A percentile compares a stretch with the other conserved stretches of the same genome.
Evolutionary conservation across 1,140 invertebrate genomes (phyloP).

Genomic region (Trachelipus rathkii): DNA sequence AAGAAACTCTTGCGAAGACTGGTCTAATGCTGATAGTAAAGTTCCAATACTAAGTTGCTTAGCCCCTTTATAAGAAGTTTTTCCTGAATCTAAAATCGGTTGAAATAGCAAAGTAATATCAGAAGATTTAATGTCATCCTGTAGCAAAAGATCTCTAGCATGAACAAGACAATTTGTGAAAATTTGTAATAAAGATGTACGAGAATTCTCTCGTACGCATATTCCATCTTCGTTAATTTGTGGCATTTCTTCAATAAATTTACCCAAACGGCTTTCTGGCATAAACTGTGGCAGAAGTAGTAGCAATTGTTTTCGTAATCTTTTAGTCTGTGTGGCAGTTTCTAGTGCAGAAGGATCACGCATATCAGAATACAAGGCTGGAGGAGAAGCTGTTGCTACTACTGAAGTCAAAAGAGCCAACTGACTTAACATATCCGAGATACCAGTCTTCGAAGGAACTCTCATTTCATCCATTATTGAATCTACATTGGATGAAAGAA

Average conservation of each 20-base stretch:
- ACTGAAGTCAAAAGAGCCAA: background rate
- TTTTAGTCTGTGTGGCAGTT: background rate
- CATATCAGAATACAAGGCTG: background rate
- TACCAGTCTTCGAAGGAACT: constrained; percentile 53
- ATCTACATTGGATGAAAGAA: constrained; percentile 73
- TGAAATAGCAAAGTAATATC: background rate
- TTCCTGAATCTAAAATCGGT: background rate
- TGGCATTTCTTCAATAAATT: constrained; percentile 5
- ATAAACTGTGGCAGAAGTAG: background rate
- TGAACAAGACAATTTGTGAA: background rate
- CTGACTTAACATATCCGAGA: background rate
- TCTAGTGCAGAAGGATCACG: background rate
- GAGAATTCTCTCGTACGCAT: background rate
- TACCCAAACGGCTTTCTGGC: background rate
- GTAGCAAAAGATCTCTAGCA: background rate
- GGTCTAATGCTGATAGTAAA: background rate
- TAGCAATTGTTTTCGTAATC: background rate
- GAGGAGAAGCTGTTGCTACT: background rate
- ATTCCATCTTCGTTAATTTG: background rate
- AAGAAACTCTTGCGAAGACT: background rate
- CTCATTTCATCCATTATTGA: constrained; percentile 70
- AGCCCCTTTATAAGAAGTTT: background rate
- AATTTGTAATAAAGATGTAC: background rate
- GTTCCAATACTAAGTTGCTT: background rate
- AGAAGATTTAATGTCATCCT: background rate